Evolutionary conservation across 2,888 invertebrate genomes (phyloP).

Genomic region (Zootermopsis nevadensis): DNA sequence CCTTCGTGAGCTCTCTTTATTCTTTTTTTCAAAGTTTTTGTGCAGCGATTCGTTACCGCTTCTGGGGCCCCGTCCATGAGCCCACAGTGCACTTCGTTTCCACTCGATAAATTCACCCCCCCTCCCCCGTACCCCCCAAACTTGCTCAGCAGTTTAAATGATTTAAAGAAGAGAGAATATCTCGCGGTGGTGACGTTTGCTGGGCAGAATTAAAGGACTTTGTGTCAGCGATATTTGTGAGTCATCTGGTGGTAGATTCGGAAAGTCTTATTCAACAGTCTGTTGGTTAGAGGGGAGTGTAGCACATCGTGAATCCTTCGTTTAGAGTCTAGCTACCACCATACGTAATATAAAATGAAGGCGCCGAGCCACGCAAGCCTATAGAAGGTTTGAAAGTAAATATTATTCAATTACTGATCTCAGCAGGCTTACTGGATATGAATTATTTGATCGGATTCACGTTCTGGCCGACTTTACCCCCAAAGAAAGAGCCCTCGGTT

Average conservation of each 20-base stretch:
- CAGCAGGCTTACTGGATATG: too few relatives aligned
- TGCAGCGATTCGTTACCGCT: background rate
- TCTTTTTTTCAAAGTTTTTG: background rate
- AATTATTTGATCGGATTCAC: too few relatives aligned
- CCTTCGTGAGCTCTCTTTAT: too few relatives aligned
- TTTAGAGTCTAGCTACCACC: too few relatives aligned
- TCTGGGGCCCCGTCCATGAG: background rate
- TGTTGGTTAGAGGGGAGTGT: constrained; percentile 10
- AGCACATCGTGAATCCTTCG: constrained; percentile 1
- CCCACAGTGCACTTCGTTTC: constrained; percentile 29
- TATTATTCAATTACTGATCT: too few relatives aligned
- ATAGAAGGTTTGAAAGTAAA: too few relatives aligned
- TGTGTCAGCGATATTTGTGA: constrained; percentile 51
- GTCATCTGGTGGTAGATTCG: constrained; percentile 31
- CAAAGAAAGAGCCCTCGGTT: too few relatives aligned
- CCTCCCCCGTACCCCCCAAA: constrained; percentile 15
- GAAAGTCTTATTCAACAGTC: constrained; percentile 30
- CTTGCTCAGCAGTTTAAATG: constrained; percentile 48
- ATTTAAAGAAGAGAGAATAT: constrained; percentile 48
- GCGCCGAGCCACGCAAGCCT: too few relatives aligned
- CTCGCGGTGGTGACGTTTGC: constrained; percentile 47
- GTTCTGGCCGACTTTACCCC: too few relatives aligned
- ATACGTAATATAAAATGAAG: too few relatives aligned
- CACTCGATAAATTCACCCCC: constrained; percentile 40
- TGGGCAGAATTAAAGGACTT: constrained; percentile 49